phyloP scores from a whole-genome alignment of 2,113 vertebrate genomes.

The Oncorhynchus masou region DNA sequence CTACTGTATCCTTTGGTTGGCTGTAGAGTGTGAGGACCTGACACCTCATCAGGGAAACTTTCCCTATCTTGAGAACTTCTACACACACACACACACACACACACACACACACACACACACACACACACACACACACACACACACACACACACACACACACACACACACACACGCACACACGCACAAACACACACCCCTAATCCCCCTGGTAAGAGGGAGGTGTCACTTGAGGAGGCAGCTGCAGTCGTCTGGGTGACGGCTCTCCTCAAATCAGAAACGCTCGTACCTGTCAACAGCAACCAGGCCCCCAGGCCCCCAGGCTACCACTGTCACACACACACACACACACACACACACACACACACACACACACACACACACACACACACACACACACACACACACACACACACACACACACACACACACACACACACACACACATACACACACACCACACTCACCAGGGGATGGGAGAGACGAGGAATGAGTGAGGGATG shows the following conservation, averaged over 20 bases:
- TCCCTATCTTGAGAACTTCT: conserved; percentile 91
- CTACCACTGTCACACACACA: conserved; percentile 53
- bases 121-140: conserved; percentile 35
- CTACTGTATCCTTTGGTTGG: conserved; percentile 59
- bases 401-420: conserved; percentile 29
- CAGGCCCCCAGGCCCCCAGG: conserved; percentile 73
- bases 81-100: conserved; percentile 65
- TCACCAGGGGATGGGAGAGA: conserved; percentile 8
- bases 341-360: neutral
- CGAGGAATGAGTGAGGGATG: conserved; percentile 10
- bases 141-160: no score
- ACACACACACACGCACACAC: no score
- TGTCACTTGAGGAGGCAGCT: conserved; percentile 96
- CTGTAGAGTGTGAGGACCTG: conserved; percentile 85
- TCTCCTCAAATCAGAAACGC: conserved; percentile 55
- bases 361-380: conserved; percentile 23
- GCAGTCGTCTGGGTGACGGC: conserved; percentile 81
- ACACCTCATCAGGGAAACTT: conserved; percentile 95
- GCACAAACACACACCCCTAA: no score
- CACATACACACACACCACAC: no score
- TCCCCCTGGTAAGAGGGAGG: conserved; percentile 84
- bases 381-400: conserved; percentile 18
- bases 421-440: neutral
- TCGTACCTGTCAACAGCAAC: conserved; percentile 91
- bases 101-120: conserved; percentile 11